Evolutionary conservation across 2,797 vertebrate species (phyloP), one percentile per base, ranked within the genome.

Genomic region (Varecia variegata): DNA sequence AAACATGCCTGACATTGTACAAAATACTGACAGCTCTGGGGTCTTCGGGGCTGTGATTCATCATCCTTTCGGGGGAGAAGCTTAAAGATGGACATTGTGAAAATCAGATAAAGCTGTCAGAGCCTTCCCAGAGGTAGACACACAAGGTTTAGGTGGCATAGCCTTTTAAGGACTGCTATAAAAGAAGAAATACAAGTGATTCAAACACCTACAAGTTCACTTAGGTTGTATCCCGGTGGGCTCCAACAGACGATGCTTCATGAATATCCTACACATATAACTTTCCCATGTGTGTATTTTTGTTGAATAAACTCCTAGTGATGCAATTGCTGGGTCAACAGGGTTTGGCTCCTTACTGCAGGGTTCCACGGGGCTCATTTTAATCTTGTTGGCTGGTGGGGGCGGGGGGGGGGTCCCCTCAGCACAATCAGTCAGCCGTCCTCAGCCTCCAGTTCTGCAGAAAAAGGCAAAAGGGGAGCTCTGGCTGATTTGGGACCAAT

Each of bases 261-360:
- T 18, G 56, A 23, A 12, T 3, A 18, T 20, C 70, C 30, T 6
- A 0, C 8, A 38, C 0, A 0, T 21, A 1, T 4, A 20, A 45
- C 20, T 62, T 40, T 38, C 40, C n/a, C 74, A 45, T 8, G 23
- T 9, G 76, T 8, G 35, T n/a, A 15, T 81, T 89, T 94, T 30
- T 40, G 27, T 56, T 70, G 60, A 47, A 20, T 40, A 32, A 32
- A 50, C 50, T 62, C 54, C 74, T 27, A 32, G 12, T 1, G 52
- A n/a, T 56, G 50, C 30, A 14, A 62, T 12, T 14, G 3, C n/a
- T 35, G 17, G 30, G 13, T 58, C 10, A 21, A 67, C 67, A 47
- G n/a, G 2, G 7, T 89, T 79, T 43, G 7, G 7, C 30, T 76
- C 13, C 60, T 60, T 35, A 14, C 76, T 76, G 54, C 30, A 58